Conservation (phyloP, 1,140 invertebrate genomes). For the Diachasma alloeum region DNA sequence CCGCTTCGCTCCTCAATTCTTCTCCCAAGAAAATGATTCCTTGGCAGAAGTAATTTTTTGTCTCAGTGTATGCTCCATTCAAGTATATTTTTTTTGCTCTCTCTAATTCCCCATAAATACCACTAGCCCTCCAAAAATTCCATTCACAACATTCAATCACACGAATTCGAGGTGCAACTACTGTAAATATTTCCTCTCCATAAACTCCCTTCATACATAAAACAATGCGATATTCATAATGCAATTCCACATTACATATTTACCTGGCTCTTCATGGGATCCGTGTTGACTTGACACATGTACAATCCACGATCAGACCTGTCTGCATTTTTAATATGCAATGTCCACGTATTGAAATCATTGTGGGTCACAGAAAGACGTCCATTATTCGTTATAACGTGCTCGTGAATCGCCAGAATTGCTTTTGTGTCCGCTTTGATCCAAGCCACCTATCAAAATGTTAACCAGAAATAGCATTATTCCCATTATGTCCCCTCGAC, state of each 20-base stretch:
- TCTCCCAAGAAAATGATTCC: no score
- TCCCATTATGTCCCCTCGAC: neutral
- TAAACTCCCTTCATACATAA: no score
- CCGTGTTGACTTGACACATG: constrained; percentile 94
- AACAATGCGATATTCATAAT: neutral
- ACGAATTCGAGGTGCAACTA: neutral
- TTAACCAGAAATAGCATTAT: constrained; percentile 27
- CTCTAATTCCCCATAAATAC: no score
- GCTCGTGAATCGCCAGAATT: constrained; percentile 89
- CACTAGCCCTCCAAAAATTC: no score
- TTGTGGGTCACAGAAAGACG: constrained; percentile 86
- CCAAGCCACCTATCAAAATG: constrained; percentile 81
- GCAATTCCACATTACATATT: neutral
- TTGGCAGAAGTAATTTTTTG: no score
- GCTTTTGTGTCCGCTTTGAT: constrained; percentile 93
- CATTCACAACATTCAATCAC: no score
- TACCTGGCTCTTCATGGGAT: constrained; percentile 93
- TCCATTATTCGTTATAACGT: constrained; percentile 91
- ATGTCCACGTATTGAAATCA: constrained; percentile 87
- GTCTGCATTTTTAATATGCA: constrained; percentile 82
- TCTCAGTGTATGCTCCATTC: no score
- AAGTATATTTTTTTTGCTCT: no score
- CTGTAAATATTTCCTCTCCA: no score
- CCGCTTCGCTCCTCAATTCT: no score
- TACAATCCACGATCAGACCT: constrained; percentile 86